phyloP scores from a whole-genome alignment of 2,888 invertebrate genomes.

The Aporophyla lueneburgensis region DNA sequence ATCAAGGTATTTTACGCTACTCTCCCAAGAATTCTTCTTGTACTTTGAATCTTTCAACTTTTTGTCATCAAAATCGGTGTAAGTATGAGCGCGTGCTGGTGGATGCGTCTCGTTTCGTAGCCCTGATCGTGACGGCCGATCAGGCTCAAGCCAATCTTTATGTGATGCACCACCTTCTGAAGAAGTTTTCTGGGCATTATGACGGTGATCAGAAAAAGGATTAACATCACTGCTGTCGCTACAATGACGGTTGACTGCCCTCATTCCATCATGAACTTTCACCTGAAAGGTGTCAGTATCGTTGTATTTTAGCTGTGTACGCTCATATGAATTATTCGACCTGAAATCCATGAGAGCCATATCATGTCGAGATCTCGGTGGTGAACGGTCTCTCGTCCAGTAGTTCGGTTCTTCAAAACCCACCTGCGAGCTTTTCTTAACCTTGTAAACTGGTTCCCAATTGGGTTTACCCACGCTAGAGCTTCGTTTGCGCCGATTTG shows the following conservation, averaged over 20 bases:
- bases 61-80: constrained; percentile 34
- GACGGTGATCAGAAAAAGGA: constrained; percentile 7
- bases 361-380: neutral
- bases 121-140: constrained; percentile 31
- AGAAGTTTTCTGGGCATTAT: constrained; percentile 3
- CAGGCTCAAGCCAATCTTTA: constrained; percentile 25
- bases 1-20: neutral
- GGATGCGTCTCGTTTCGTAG: constrained; percentile 21
- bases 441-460: constrained; percentile 19
- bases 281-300: constrained; percentile 25
- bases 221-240: constrained; percentile 2
- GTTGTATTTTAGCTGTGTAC: neutral
- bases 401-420: neutral
- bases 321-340: neutral
- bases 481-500: neutral
- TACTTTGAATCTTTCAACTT: neutral
- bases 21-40: constrained; percentile 17
- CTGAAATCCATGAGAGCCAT: constrained; percentile 1
- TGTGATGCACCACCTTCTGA: constrained; percentile 9
- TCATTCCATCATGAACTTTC: constrained; percentile 2
- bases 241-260: constrained; percentile 25
- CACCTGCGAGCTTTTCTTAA: neutral
- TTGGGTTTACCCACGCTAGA: neutral
- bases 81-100: neutral
- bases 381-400: constrained; percentile 7